Evolutionary conservation across 1,140 invertebrate genomes (phyloP), one percentile per base, ranked within the genome.

Genomic region (Sycophaga agraensis): DNA sequence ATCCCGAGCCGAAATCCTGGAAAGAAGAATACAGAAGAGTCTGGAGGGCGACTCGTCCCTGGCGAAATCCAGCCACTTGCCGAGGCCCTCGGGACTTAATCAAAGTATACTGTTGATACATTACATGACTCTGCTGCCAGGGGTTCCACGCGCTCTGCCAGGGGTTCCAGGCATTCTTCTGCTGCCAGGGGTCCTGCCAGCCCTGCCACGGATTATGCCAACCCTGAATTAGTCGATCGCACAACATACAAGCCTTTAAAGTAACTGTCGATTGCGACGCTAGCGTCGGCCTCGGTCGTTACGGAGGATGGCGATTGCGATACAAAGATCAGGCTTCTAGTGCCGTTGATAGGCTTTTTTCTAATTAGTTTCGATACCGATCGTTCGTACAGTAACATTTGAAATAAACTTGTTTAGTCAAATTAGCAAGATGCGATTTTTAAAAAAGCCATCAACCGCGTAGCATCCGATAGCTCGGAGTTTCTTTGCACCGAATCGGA

Each of bases 141-240:
- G 57, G 57, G 51, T 59, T 59, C 63, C 59, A 63, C 19, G 42
- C 54, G 45, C 48, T 65, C 26, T 59, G 66, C 66, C 26, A 66
- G 50, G 66, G 70, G 34, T 54, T 61, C 59, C 59, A 61, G 39
- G 26, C 49, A 24, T 24, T 40, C n/a, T 40, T 21, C 49, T 46
- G 12, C 58, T 37, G 46, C 57, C 59, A 62, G 2, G 59, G 59
- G 22, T 63, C 28, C 5, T 56, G 53, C 53, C 39, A 49, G 45
- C 53, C 45, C 22, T 37, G 16, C n/a, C 56, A 49, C 17, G 45
- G 45, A 40, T 59, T n/a, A 0, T 49, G 43, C n/a, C n/a, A 19
- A 11, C 31, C 43, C 54, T 57, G 21, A 46, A n/a, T n/a, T n/a
- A n/a, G n/a, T 35, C 21, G 57, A 12, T 31, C 4, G 9, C 19